phyloP scores from a whole-genome alignment of 2,113 vertebrate genomes.

The Epinephelus lanceolatus region DNA sequence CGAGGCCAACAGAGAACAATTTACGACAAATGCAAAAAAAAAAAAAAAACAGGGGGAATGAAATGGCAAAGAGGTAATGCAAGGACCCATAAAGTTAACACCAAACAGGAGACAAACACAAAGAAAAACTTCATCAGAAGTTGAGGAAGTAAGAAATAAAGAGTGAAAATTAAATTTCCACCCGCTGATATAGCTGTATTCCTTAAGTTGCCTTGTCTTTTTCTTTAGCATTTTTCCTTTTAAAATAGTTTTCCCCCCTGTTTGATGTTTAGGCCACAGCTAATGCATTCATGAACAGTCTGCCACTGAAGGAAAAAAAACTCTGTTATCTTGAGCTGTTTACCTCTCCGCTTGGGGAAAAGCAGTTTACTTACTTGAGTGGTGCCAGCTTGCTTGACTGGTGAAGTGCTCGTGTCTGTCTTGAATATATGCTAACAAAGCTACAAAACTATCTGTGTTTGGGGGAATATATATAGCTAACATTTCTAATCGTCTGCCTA shows the following conservation, averaged over 20 bases:
- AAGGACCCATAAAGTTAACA: conserved; percentile 38
- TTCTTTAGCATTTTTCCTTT: conserved; percentile 53
- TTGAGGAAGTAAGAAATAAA: conserved; percentile 18
- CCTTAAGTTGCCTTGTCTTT: conserved; percentile 17
- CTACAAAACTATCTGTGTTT: conserved; percentile 23
- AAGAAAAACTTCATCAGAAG: conserved; percentile 45
- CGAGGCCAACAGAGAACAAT: conserved; percentile 48
- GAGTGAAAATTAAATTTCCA: conserved; percentile 56
- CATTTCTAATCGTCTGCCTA: conserved; percentile 29
- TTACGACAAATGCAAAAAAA: conserved; percentile 45
- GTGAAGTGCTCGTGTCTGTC: conserved; percentile 36
- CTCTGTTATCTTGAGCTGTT: conserved; percentile 65
- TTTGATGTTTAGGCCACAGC: conserved; percentile 69
- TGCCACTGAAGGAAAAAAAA: conserved; percentile 43
- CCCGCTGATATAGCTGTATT: conserved; percentile 39
- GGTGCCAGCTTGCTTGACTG: conserved; percentile 57
- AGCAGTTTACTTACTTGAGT: conserved; percentile 63
- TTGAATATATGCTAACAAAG: conserved; percentile 66
- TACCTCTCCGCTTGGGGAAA: conserved; percentile 59
- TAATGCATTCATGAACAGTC: conserved; percentile 72
- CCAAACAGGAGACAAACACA: conserved; percentile 28
- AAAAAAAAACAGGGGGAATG: conserved; percentile 1
- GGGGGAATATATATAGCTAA: conserved; percentile 9
- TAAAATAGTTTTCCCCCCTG: conserved; percentile 27
- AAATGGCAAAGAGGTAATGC: conserved; percentile 40